Base-by-base conservation (phyloP, 2,113 vertebrate species). In the Spheniscus mendiculus region DNA sequence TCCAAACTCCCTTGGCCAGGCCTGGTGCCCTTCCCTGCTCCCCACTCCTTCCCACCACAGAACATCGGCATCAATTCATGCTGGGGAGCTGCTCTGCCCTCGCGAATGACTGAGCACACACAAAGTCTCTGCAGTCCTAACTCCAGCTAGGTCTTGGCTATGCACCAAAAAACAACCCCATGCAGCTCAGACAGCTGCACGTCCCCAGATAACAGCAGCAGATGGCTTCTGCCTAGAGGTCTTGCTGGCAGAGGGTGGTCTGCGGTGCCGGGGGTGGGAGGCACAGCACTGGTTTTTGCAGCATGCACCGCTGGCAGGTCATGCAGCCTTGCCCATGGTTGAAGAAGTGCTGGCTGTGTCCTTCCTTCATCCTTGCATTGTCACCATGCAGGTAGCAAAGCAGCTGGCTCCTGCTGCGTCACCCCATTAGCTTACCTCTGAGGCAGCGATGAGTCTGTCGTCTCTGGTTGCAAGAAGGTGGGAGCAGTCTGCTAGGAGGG, bases 391-490 rank as follows among this genome's bases (percentile, higher is more conserved):
- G 96, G 95, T 73, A 93, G 67, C 45, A 55, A 69, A 81, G 95
- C 85, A 97, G 95, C 82, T 92, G 92, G 88, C 92, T 97, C 88
- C 90, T 88, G 95, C 95, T 97, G 90, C 16, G 5, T 89, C 93
- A 97, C 90, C 85, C 93, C 90, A 86, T 83, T 66, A 96, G 59
- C 92, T 93, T 92, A 79, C 87, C 88, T 62, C 84, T 0, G 0
- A 90, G 78, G 53, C 92, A 93, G 62, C 7, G 4, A 85, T 2
- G 5, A 93, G 90, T 16, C 91, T 79, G 66, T 79, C 18, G 0
- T 61, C 92, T 69, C 90, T 80, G 73, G 50, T 32, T 85, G 50
- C 40, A 36, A 65, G 76, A 77, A 34, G 65, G 89, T 90, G 53
- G 73, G 62, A 94, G 74, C 78, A 59, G 49, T 15, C 49, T 87